phyloP scores from a whole-genome alignment of 2,888 invertebrate genomes.

The Cataglyphis rosenhaueri region DNA sequence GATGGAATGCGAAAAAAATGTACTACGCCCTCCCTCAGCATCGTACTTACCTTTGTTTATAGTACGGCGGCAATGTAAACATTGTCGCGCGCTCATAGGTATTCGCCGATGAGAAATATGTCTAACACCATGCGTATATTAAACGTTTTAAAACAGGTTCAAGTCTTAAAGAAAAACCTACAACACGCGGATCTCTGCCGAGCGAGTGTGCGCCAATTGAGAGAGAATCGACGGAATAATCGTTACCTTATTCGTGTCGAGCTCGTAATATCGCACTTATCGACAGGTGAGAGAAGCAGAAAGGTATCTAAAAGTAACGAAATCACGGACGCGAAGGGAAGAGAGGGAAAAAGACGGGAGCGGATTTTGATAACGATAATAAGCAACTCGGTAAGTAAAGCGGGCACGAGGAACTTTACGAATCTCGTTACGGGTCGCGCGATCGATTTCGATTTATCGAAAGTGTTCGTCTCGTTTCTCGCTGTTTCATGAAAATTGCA shows the following conservation, averaged over 20 bases:
- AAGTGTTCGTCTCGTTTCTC: slow-evolving; percentile 18
- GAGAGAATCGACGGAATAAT: slow-evolving; percentile 32
- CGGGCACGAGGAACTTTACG: neutral
- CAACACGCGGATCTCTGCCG: slow-evolving; percentile 25
- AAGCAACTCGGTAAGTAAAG: neutral
- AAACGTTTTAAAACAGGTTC: slow-evolving; percentile 68
- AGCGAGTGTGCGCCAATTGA: slow-evolving; percentile 21
- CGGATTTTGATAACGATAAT: slow-evolving; percentile 41
- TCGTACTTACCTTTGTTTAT: neutral
- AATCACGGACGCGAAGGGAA: slow-evolving; percentile 28
- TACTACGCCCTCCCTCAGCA: slow-evolving; percentile 33
- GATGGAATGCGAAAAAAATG: slow-evolving; percentile 12
- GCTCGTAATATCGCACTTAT: slow-evolving; percentile 52
- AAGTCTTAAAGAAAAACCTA: slow-evolving; percentile 6
- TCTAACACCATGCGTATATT: slow-evolving; percentile 51
- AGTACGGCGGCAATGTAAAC: slow-evolving; percentile 50
- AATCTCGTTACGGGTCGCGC: slow-evolving; percentile 11
- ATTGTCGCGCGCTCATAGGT: slow-evolving; percentile 25
- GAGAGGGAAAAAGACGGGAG: neutral
- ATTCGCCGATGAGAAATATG: slow-evolving; percentile 53
- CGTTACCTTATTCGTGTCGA: neutral
- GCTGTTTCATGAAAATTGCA: slow-evolving; percentile 4
- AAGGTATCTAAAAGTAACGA: slow-evolving; percentile 31
- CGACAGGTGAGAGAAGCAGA: slow-evolving; percentile 10
- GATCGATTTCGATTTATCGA: neutral